A percentile compares a stretch with the other conserved stretches of the same genome.
Conservation (phyloP, 2,113 vertebrate species). For the Scopus umbretta region DNA sequence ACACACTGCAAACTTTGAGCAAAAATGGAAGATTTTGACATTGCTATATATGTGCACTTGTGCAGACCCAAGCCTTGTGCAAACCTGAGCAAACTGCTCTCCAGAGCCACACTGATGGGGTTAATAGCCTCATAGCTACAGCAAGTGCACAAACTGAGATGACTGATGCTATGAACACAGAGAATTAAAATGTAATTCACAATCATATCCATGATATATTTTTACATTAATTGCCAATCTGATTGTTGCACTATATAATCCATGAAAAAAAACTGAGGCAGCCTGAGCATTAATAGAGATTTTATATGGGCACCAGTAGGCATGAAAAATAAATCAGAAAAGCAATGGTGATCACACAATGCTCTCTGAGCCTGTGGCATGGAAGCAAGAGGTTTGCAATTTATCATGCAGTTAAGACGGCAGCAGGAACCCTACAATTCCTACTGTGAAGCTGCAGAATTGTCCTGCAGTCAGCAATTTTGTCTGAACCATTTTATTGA, state of each 20-base stretch:
- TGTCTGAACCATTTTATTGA: background rate
- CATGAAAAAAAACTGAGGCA: background rate
- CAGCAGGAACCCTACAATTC: background rate
- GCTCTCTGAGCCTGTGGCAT: background rate
- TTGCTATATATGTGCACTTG: background rate
- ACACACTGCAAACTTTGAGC: background rate
- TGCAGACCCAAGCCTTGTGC: background rate
- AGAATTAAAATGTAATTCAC: conserved; percentile 12
- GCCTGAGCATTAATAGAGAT: background rate
- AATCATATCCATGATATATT: background rate
- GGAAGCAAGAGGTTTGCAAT: conserved; percentile 21
- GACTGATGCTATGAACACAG: background rate
- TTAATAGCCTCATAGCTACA: background rate
- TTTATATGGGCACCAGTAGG: background rate
- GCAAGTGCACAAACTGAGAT: background rate
- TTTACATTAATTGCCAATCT: conserved; percentile 1
- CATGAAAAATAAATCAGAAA: conserved; percentile 25
- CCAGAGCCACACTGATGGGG: background rate
- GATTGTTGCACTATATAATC: background rate
- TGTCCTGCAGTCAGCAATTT: conserved; percentile 41
- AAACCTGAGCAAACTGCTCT: background rate
- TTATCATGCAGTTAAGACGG: conserved; percentile 16
- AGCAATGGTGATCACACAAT: background rate
- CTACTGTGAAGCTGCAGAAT: conserved; percentile 17
- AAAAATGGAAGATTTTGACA: background rate